Evolutionary conservation across 1,140 invertebrate species (phyloP), one percentile per base, ranked within the genome.

Genomic region (Drosophila melanica): DNA sequence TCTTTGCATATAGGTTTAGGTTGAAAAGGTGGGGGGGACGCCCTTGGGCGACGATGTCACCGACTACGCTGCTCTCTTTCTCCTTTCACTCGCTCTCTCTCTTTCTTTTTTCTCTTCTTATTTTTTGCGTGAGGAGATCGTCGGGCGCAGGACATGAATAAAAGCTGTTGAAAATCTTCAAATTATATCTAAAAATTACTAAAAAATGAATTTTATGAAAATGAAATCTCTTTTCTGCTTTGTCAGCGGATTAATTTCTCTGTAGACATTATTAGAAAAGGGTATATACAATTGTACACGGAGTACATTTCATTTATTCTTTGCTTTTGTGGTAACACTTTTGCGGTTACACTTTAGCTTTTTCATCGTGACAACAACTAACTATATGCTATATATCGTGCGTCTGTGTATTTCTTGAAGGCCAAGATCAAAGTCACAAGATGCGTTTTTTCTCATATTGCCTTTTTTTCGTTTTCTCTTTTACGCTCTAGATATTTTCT

Each of bases 401-500:
- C 41, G 47, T 77, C 72, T 70, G 60, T 23, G 58, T 45, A 64
- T 23, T 58, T 45, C 77, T 77, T 89, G 85, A 89, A 89, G 84
- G 84, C 80, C 80, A 89, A 79, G 79, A 89, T 87, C 82, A 87
- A 82, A 82, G 84, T 87, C 84, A 79, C 84, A 77, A 66, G 76
- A 47, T 64, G 70, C 75, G 48, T 69, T 69, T 58, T 18, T 10
- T 42, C 9, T 4, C 20, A 12, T 6, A 12, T 27, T 27, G 27
- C 27, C 23, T 35, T 27, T 12, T 60, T 48, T 44, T 39, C 7
- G 8, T 30, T 3, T 16, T 11, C 30, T 35, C n/a, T 42, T 27
- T 12, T 58, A 44, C 23, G 55, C 23, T 60, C 23, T 27, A 59
- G 54, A 62, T 45, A 10, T 47, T 37, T 41, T 63, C 11, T 7